A percentile compares a stretch with the other conserved stretches of the same genome.
phyloP scores from a whole-genome alignment of 2,113 vertebrate species.

The Eonycteris spelaea region DNA sequence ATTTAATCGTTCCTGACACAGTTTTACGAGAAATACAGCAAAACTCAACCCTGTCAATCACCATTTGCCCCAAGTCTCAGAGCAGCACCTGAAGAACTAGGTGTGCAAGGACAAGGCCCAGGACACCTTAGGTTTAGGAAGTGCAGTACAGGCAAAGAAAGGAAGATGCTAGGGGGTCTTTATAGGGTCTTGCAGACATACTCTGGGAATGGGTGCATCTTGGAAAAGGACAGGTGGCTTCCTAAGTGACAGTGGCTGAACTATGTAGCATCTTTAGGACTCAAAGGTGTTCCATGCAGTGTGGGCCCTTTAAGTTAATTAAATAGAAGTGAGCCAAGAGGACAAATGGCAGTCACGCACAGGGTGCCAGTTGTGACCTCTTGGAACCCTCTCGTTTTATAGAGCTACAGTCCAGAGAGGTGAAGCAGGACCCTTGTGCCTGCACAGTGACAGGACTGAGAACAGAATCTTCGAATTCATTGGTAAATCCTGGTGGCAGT shows the following conservation, averaged over 20 bases:
- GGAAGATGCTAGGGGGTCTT: not conserved
- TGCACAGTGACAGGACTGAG: not conserved
- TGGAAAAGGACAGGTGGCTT: not conserved
- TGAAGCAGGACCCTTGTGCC: not conserved
- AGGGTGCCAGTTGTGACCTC: not conserved
- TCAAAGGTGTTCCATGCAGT: accelerated
- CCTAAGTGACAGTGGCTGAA: not conserved
- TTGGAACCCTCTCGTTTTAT: not conserved
- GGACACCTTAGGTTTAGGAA: not conserved
- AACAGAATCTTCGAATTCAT: not conserved
- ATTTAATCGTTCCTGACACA: slow-evolving; percentile 49
- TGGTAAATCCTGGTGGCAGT: not conserved
- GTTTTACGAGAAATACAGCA: slow-evolving; percentile 33
- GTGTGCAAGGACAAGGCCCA: accelerated
- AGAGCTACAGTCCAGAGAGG: not conserved
- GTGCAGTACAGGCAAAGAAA: accelerated
- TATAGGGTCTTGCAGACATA: not conserved
- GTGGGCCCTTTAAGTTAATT: not conserved
- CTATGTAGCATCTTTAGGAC: not conserved
- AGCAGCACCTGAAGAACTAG: not conserved
- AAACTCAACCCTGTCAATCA: slow-evolving; percentile 33
- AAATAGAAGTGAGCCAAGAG: not conserved
- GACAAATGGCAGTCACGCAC: not conserved
- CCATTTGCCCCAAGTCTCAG: not conserved
- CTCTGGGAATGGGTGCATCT: not conserved